These are phyloP conservation scores for Colletes gigas DNA, from an alignment of 1,140 invertebrate species.

Conservation along the genomic window DNA sequence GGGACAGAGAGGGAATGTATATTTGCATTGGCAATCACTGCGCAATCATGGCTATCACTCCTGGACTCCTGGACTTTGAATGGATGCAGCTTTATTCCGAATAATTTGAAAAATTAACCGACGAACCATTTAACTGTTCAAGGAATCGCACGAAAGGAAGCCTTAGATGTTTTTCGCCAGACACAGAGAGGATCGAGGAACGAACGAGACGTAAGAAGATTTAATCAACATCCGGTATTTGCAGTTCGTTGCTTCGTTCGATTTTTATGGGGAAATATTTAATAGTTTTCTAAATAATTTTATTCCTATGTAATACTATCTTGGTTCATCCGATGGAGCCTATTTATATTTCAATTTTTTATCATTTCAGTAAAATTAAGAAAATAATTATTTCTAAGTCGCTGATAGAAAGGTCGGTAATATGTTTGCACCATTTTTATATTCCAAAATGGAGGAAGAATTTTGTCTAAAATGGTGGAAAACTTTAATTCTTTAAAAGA, in stretches of 20 bases:
- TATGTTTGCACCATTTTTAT: no score
- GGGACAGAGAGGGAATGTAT: constrained; percentile 61
- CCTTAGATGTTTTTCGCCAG: not conserved
- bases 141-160: not conserved
- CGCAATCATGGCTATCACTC: constrained; percentile 65
- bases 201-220: not conserved
- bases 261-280: not conserved
- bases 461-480: not conserved
- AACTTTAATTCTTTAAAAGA: constrained; percentile 34
- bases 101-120: constrained; percentile 69
- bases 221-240: not conserved
- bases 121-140: constrained; percentile 10
- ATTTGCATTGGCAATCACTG: constrained; percentile 76
- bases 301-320: no score
- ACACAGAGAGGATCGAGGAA: not conserved
- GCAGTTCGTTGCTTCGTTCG: not conserved
- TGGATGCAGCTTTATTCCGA: constrained; percentile 65
- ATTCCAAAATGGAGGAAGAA: not conserved
- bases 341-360: no score
- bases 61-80: constrained; percentile 59
- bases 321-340: no score
- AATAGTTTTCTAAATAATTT: no score
- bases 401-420: not conserved
- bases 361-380: no score
- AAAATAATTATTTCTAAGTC: no score